Evolutionary conservation across 2,113 vertebrate species (phyloP).

Genomic region (Zosterops borbonicus): DNA sequence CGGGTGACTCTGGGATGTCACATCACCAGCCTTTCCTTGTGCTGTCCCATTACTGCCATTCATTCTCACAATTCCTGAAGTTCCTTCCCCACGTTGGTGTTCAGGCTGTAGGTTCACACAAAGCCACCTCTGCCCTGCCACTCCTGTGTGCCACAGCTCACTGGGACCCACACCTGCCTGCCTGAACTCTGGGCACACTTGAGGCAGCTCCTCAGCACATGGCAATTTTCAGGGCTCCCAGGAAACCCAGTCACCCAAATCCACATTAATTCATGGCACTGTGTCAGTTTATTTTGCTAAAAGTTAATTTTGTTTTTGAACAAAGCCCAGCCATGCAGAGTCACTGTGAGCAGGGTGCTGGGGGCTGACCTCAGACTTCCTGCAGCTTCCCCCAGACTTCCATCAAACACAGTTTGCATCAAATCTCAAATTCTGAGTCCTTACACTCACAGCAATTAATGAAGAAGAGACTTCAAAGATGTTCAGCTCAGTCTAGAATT

Average conservation of each 20-base stretch:
- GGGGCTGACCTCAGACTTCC: background rate
- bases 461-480: background rate
- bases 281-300: background rate
- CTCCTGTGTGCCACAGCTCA: background rate
- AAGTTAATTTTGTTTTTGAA: background rate
- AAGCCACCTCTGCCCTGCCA: background rate
- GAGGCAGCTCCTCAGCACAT: background rate
- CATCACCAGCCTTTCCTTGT: background rate
- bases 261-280: background rate
- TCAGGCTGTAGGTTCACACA: background rate
- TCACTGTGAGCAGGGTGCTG: background rate
- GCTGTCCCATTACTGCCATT: background rate
- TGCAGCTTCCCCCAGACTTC: background rate
- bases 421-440: background rate
- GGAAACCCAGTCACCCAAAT: background rate
- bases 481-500: background rate
- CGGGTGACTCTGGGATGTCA: background rate
- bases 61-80: background rate
- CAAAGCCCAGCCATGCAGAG: background rate
- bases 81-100: background rate
- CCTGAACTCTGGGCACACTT: background rate
- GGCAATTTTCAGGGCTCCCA: background rate
- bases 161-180: fast-evolving
- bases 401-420: background rate
- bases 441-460: background rate